phyloP scores from a whole-genome alignment of 30 jellyfish, hydroid and myxozoan genomes.

The Nemopilema nomurai region DNA sequence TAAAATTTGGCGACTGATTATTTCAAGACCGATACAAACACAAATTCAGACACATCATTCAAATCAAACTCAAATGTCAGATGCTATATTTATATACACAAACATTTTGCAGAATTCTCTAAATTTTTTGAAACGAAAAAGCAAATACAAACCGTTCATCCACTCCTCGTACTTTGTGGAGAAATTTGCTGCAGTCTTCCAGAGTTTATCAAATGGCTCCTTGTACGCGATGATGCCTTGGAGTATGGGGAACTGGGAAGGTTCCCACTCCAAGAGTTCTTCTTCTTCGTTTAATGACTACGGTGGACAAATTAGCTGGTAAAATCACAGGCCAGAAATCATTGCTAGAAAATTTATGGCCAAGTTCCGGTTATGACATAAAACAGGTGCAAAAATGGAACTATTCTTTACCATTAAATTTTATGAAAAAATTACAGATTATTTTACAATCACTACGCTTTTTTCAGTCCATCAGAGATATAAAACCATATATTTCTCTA shows the following conservation, averaged over 20 bases:
- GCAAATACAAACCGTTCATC: slow-evolving; percentile 70
- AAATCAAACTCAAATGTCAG: too few relatives aligned
- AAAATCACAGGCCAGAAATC: neutral
- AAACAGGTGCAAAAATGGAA: too few relatives aligned
- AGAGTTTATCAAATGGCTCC: slow-evolving; percentile 90
- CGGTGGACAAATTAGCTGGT: neutral
- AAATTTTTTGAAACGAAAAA: too few relatives aligned
- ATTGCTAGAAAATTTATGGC: too few relatives aligned
- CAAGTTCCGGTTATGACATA: too few relatives aligned
- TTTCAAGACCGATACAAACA: neutral
- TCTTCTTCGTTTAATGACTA: slow-evolving; percentile 84
- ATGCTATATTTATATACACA: too few relatives aligned
- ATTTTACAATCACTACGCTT: too few relatives aligned
- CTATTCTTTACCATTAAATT: too few relatives aligned
- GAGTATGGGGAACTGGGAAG: slow-evolving; percentile 78
- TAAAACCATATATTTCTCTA: too few relatives aligned
- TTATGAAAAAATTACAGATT: neutral
- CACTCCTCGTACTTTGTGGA: slow-evolving; percentile 74
- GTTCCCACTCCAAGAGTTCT: slow-evolving; percentile 88
- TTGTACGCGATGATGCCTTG: slow-evolving; percentile 83
- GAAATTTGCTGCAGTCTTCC: slow-evolving; percentile 87
- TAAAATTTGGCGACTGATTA: neutral
- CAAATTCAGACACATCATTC: neutral
- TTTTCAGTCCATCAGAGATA: too few relatives aligned
- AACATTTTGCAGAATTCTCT: too few relatives aligned